Evolutionary conservation across 2,888 invertebrate genomes (phyloP), one percentile per base, ranked within the genome.

Genomic region (Andricus quercusramuli): DNA sequence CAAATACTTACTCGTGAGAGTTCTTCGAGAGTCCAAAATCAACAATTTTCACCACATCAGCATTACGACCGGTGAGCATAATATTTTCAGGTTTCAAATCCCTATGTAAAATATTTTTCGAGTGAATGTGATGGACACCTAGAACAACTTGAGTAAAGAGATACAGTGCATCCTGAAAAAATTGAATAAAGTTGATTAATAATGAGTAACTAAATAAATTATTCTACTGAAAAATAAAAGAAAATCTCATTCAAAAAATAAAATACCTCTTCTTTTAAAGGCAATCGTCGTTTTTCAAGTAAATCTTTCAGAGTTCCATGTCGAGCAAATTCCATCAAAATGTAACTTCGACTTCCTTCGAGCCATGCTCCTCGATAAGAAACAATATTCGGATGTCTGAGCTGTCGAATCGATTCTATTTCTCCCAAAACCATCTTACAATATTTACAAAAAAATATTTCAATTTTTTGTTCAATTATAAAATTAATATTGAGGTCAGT

Each of bases 11-110:
- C 91, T 88, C 86, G 74, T 87, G 79, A 62, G 90, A 81, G 79
- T 95, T 94, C 93, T 96, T 97, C 0, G 97, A 97, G 85, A 97
- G 96, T 32, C 97, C 97, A 92, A 97, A 97, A 90, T 97, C 97
- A 0, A 97, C 96, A 85, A 97, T 96, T 93, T 97, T 97, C 1
- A 97, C 94, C 15, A 96, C 93, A 82, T 95, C 94, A 4, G 95
- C 95, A 85, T 94, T 93, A 84, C 94, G 94, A 77, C 97, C 96
- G 74, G 96, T 95, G 80, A 96, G 91, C 85, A 98, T 95, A 85
- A 98, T 97, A 91, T 98, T 98, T 92, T 97, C 97, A 11, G 97
- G 96, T 93, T 97, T 98, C 81, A 98, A 93, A 93, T 98, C 98
- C 87, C 97, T 93, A 90, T 98, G 97, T 77, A 98, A 95, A 79